phyloP scores from a whole-genome alignment of 2,888 invertebrate genomes.

The Autographa pulchrina region DNA sequence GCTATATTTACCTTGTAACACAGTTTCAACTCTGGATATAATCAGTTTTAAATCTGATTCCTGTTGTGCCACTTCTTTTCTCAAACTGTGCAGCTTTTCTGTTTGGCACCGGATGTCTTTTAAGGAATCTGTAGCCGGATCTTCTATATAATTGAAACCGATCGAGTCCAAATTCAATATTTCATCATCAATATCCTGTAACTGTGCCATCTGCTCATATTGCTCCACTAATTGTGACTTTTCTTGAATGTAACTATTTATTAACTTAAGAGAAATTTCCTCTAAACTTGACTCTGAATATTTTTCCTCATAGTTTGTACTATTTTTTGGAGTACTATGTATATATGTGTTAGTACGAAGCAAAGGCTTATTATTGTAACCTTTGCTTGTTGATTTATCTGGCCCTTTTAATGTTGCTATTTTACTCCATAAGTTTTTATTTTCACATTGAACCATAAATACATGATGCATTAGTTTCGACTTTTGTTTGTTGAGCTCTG shows the following conservation, averaged over 20 bases:
- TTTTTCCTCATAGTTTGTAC: conserved; percentile 88
- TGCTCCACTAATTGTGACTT: conserved; percentile 92
- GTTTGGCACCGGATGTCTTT: conserved; percentile 91
- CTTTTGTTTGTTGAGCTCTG: conserved; percentile 93
- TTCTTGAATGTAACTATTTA: conserved; percentile 92
- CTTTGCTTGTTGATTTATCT: conserved; percentile 71
- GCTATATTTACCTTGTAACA: conserved; percentile 72
- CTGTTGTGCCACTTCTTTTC: conserved; percentile 90
- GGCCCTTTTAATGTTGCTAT: conserved; percentile 88
- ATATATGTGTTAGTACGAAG: conserved; percentile 91
- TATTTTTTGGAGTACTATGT: conserved; percentile 91
- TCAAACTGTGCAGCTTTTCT: conserved; percentile 90
- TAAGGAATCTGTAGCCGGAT: conserved; percentile 89
- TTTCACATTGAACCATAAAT: conserved; percentile 95
- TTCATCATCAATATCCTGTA: conserved; percentile 88
- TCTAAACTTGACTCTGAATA: conserved; percentile 92
- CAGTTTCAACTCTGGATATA: conserved; percentile 77
- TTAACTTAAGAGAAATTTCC: conserved; percentile 93
- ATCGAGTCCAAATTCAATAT: conserved; percentile 89
- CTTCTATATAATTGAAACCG: conserved; percentile 91
- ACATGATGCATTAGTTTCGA: conserved; percentile 93
- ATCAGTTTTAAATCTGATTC: conserved; percentile 90
- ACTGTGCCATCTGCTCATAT: conserved; percentile 91
- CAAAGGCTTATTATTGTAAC: conserved; percentile 74
- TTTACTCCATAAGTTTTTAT: conserved; percentile 94